phyloP scores from a whole-genome alignment of 2,888 invertebrate genomes.

The Ametastegia equiseti region DNA sequence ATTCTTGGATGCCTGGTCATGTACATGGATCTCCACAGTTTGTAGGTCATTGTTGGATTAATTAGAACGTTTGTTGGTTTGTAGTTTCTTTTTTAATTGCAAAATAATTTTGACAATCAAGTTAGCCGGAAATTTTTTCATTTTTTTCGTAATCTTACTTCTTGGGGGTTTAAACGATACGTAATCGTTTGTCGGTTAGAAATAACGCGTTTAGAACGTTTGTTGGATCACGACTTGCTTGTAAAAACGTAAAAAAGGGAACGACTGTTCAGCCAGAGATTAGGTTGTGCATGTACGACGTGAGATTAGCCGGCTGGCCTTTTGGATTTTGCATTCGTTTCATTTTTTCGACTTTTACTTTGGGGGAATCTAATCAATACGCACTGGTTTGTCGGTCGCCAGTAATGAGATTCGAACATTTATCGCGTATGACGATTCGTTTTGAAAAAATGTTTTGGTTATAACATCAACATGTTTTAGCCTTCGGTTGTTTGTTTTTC shows the following conservation, averaged over 20 bases:
- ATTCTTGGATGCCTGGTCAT: too few species aligned
- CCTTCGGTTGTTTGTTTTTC: too few species aligned
- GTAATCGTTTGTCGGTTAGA: neutral
- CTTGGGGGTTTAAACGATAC: neutral
- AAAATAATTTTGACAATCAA: neutral
- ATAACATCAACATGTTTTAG: too few species aligned
- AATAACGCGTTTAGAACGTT: neutral
- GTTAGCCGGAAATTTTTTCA: neutral
- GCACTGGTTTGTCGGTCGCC: neutral
- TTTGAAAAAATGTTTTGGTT: too few species aligned
- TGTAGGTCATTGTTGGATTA: neutral
- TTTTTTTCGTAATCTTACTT: neutral
- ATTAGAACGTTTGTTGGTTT: neutral
- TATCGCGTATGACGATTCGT: neutral
- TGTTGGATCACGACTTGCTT: neutral
- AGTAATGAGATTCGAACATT: neutral
- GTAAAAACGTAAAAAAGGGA: neutral
- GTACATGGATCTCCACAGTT: too few species aligned
- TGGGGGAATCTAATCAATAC: neutral
- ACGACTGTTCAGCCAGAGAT: too few species aligned
- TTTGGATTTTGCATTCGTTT: neutral
- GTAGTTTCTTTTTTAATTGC: neutral
- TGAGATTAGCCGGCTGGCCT: neutral
- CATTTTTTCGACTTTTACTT: neutral
- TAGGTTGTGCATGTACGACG: neutral